Base-by-base conservation (phyloP, 1,140 invertebrate species). In the Drosophila nasuta region DNA sequence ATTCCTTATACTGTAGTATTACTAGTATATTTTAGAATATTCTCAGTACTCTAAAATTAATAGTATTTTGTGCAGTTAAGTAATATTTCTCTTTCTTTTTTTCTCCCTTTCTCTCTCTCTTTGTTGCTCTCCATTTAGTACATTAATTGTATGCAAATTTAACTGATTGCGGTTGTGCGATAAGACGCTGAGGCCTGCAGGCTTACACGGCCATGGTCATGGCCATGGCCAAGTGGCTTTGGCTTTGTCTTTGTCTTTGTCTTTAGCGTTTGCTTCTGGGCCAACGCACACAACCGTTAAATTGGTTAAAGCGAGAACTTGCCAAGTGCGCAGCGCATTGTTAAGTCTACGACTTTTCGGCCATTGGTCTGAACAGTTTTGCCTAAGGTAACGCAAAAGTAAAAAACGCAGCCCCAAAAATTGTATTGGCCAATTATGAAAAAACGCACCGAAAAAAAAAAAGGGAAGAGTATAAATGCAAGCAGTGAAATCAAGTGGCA, bases 141-240 rank as follows among this genome's bases (percentile, higher is more conserved):
- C 56, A 81, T 69, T 79, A 65, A 85, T 86, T 79, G 72, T 82
- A 86, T 86, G 82, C 54, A 87, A 86, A 86, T 86, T 86, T 51
- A 69, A 65, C 45, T 63, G 82, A 86, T 86, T 78, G 82, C 59
- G 77, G 68, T 69, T 70, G 63, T 49, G 30, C 51, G 81, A 85
- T 85, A 85, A 81, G 81, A 49, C 10, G 10, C 15, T n/a, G 20
- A 25, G 20, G 28, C 46, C 20, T 33, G 15, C 75, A 68, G 45
- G 54, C 51, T 20, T 45, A 25, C 20, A 25, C 28, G 20, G 62
- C 25, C 20, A 51, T 48, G 38, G 63, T 51, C 54, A 59, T 43
- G 60, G 20, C 20, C 20, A 25, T 54, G 59, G 30, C 59, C 20
- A 45, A 38, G 52, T 46, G 45, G 15, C 46, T 48, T 3, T 3